These are phyloP conservation scores for Tenualosa thibaudeaui DNA, from an alignment of 2,797 vertebrate genomes.

Conservation along the genomic window DNA sequence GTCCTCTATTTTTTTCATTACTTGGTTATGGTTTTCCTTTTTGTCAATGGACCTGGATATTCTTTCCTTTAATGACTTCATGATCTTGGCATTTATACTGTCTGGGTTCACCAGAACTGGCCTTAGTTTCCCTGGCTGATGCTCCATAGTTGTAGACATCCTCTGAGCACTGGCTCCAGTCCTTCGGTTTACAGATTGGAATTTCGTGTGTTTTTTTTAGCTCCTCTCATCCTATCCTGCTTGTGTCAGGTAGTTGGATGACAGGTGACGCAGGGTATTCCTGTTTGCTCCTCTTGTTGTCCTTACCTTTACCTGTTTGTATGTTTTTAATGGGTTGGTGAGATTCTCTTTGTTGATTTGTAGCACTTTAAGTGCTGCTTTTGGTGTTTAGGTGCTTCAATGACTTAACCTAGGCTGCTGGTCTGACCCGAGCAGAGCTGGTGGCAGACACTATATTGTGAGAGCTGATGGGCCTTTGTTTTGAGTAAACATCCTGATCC, in stretches of 20 bases:
- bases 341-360: not conserved
- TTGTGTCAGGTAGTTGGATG: too few species aligned
- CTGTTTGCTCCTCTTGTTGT: too few species aligned
- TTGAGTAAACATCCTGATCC: not conserved
- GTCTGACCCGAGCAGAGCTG: too few species aligned
- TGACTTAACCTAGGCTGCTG: not conserved
- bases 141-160: not conserved
- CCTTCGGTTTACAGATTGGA: too few species aligned
- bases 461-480: not conserved
- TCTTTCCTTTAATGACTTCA: not conserved
- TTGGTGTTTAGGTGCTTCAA: not conserved
- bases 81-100: not conserved
- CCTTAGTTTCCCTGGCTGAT: not conserved
- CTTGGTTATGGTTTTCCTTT: not conserved
- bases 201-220: too few species aligned
- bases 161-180: too few species aligned
- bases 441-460: not conserved
- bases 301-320: not conserved
- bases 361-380: not conserved
- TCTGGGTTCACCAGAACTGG: not conserved
- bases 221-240: too few species aligned
- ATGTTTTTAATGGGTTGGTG: not conserved
- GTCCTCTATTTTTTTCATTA: not conserved
- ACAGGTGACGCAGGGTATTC: too few species aligned
- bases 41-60: not conserved